Evolutionary conservation across 2,113 vertebrate genomes (phyloP).

Genomic region (Muntiacus reevesi): DNA sequence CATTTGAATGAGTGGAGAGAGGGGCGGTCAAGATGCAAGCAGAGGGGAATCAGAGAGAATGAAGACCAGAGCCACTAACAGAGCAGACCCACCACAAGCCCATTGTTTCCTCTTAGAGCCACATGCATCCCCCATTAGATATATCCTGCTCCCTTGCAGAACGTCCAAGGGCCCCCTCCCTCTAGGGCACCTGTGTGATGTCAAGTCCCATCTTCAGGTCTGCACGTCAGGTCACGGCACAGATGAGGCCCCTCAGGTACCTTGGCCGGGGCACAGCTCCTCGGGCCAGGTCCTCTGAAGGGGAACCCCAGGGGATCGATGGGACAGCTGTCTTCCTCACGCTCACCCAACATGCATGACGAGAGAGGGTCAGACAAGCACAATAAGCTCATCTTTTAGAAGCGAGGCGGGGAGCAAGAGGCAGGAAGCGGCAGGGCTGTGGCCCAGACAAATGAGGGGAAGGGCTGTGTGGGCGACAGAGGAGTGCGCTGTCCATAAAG

Average conservation of each 20-base stretch:
- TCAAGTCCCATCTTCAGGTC: background rate
- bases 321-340: background rate
- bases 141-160: background rate
- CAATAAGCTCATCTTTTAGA: background rate
- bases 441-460: background rate
- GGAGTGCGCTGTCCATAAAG: background rate
- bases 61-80: background rate
- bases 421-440: background rate
- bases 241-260: background rate
- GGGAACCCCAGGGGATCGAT: background rate
- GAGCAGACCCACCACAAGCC: background rate
- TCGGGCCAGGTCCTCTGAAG: background rate
- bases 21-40: background rate
- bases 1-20: background rate
- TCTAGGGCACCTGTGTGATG: background rate
- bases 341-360: too few species aligned
- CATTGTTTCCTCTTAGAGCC: background rate
- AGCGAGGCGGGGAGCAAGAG: rapidly evolving
- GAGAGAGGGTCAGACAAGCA: background rate
- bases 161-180: rapidly evolving
- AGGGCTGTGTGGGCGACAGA: too few species aligned
- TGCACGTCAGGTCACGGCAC: background rate
- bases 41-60: background rate
- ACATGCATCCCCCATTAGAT: background rate
- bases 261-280: background rate